Evolutionary conservation across 1,140 invertebrate species (phyloP), one percentile per base, ranked within the genome.

Genomic region (Drosophila athabasca): DNA sequence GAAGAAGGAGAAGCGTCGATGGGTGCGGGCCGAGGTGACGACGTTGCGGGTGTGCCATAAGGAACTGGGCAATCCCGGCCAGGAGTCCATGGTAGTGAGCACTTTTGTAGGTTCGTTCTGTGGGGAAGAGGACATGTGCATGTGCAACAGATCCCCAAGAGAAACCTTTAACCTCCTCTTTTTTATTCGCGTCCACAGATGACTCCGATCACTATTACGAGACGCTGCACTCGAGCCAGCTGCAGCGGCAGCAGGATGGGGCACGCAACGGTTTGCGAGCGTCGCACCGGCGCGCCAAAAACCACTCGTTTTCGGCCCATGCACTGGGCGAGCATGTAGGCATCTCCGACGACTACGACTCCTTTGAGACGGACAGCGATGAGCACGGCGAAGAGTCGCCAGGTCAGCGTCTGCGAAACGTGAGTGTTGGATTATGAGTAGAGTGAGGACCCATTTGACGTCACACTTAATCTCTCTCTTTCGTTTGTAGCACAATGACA

Each of bases 181-280:
- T 8, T 6, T 43, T 26, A 0, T 39, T 8, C 24, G 60, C 8
- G n/a, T 57, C 15, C 62, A 2, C 54, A 92, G 91, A 92, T 78
- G 94, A 94, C 90, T 93, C 93, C 5, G 94, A 94, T 62, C 94
- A 94, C 72, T 92, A 94, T 62, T 94, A 94, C 83, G 94, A 94
- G 90, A 93, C 93, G 19, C 90, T 94, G 62, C 90, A 90, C 64
- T 87, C 89, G 22, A 74, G 76, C 22, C 79, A 79, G 35, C 48
- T 85, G 44, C 43, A 69, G 62, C 62, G 29, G 62, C 54, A 22
- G 62, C 79, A 53, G 81, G 68, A 77, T 55, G 53, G 45, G 45
- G 6, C 31, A 48, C 35, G 50, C n/a, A 41, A 11, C n/a, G 43
- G 64, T 41, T 44, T 70, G 7, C 69, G 73, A 17, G 52, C 62